These are phyloP conservation scores for Trematocara unimaculatum DNA, from an alignment of 2,113 vertebrate genomes.

Conservation along the genomic window DNA sequence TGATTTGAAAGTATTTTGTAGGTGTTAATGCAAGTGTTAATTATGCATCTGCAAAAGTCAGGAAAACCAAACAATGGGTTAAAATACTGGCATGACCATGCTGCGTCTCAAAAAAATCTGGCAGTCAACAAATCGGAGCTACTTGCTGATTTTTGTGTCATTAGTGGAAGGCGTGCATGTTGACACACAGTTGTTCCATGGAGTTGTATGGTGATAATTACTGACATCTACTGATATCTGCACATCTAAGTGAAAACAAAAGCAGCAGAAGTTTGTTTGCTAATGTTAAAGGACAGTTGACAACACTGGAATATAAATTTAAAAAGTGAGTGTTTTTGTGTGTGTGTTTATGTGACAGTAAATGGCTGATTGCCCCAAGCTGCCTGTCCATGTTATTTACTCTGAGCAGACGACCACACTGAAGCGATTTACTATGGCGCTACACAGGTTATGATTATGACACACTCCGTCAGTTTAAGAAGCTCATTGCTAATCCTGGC, in stretches of 20 bases:
- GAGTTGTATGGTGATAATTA: background rate
- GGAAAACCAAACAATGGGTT: background rate
- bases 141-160: background rate
- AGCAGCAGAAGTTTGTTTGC: background rate
- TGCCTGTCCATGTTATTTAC: constrained; percentile 13
- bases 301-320: background rate
- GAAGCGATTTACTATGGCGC: constrained; percentile 7
- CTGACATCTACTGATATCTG: background rate
- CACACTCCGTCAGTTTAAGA: constrained; percentile 51
- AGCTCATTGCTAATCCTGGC: constrained; percentile 53
- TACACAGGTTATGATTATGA: constrained; percentile 53
- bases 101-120: background rate
- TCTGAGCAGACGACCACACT: constrained; percentile 6
- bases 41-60: background rate
- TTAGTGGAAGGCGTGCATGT: background rate
- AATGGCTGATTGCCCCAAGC: background rate
- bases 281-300: background rate
- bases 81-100: background rate
- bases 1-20: background rate
- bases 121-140: background rate
- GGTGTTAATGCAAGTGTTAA: background rate
- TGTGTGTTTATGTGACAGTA: background rate
- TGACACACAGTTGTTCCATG: background rate
- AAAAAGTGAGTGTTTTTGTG: background rate
- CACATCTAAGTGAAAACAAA: background rate